A percentile compares a stretch with the other conserved stretches of the same genome.
phyloP scores from a whole-genome alignment of 2,113 vertebrate species.

The Engraulis encrasicolus region DNA sequence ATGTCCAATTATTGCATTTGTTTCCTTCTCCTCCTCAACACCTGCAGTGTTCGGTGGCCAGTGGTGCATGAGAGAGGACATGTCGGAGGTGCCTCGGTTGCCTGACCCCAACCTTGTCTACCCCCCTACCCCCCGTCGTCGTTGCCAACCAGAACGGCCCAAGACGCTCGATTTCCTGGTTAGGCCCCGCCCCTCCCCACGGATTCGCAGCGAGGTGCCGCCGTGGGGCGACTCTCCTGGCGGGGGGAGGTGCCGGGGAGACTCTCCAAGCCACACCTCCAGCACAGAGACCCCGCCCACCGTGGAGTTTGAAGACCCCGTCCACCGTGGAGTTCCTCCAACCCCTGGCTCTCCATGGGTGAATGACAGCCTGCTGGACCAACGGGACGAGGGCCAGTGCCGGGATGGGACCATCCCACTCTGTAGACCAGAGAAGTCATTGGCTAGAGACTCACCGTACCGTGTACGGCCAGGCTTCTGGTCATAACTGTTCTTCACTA shows the following conservation, averaged over 20 bases:
- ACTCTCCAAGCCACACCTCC: slow-evolving; percentile 90
- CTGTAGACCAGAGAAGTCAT: slow-evolving; percentile 83
- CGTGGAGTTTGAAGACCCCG: slow-evolving; percentile 86
- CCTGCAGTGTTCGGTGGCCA: slow-evolving; percentile 72
- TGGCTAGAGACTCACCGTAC: slow-evolving; percentile 80
- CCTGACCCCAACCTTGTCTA: slow-evolving; percentile 92
- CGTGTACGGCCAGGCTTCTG: slow-evolving; percentile 88
- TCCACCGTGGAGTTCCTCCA: slow-evolving; percentile 84
- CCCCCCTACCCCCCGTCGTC: slow-evolving; percentile 89
- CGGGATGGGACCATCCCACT: slow-evolving; percentile 89
- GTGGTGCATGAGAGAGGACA: slow-evolving; percentile 80
- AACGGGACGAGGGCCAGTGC: slow-evolving; percentile 89
- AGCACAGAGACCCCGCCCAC: slow-evolving; percentile 95
- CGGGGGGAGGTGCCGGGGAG: slow-evolving; percentile 67
- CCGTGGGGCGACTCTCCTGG: slow-evolving; percentile 85
- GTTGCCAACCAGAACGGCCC: slow-evolving; percentile 91
- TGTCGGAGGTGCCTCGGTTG: slow-evolving; percentile 85
- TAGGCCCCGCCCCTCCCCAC: slow-evolving; percentile 89
- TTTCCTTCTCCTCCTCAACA: neutral
- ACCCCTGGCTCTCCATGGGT: slow-evolving; percentile 76
- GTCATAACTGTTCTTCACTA: slow-evolving; percentile 73
- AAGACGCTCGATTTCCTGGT: slow-evolving; percentile 94
- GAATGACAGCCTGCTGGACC: slow-evolving; percentile 85
- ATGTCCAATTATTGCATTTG: neutral
- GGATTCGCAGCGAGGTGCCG: slow-evolving; percentile 85